Evolutionary conservation across 1,140 invertebrate genomes (phyloP).

Genomic region (Drosophila lacertosa): DNA sequence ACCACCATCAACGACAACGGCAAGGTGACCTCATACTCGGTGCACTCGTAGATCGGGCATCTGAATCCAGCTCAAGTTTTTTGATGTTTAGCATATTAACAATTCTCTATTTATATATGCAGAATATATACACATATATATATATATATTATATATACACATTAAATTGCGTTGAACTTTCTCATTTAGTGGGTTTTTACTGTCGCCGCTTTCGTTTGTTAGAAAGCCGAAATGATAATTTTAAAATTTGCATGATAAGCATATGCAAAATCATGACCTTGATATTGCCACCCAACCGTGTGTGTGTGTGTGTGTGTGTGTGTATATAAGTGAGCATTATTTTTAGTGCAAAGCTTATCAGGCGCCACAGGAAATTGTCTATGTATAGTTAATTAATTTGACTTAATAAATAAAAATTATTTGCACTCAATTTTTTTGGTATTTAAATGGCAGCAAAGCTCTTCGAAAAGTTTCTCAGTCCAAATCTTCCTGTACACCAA

Average conservation of each 20-base stretch:
- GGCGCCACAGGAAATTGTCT: conserved; percentile 34
- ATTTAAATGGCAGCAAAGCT: not conserved
- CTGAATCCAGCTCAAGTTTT: conserved; percentile 1
- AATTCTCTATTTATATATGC: conserved; percentile 41
- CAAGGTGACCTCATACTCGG: conserved; percentile 87
- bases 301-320: conserved; percentile 7
- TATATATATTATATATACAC: not conserved
- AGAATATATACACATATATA: conserved; percentile 44
- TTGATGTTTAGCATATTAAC: conserved; percentile 30
- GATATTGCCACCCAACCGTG: conserved; percentile 52
- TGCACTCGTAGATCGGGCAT: conserved; percentile 73
- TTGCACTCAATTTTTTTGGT: not conserved
- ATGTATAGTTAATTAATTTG: conserved; percentile 35
- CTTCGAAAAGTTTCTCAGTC: not conserved
- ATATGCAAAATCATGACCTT: conserved; percentile 54
- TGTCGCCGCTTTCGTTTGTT: conserved; percentile 56
- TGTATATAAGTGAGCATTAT: no score
- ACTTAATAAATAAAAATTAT: conserved; percentile 23
- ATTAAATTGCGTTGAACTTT: conserved; percentile 29
- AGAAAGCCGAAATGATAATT: no score
- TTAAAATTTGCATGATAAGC: conserved; percentile 22
- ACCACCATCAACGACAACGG: conserved; percentile 90
- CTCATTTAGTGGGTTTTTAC: conserved; percentile 31
- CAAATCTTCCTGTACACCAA: no score
- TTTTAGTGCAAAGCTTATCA: conserved; percentile 48